Base-by-base conservation (phyloP, 2,888 invertebrate genomes). In the Rhimphoctona megacephalus region DNA sequence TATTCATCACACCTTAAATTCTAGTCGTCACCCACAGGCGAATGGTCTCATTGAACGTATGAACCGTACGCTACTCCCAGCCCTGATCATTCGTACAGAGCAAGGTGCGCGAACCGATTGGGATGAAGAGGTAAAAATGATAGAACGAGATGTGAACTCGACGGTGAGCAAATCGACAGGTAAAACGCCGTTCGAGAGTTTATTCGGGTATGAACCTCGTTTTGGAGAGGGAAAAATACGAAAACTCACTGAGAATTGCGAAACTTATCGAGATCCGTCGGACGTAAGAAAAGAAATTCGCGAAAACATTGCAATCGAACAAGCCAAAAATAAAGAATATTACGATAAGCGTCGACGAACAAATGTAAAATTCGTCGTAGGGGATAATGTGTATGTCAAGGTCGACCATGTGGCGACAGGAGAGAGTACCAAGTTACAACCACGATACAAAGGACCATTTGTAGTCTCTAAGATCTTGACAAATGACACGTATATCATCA, bases 11-110 rank as follows among this genome's bases (percentile, higher is more conserved):
- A 84, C 81, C 4, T 43, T 89, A 22, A 90, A 85, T 72, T 85
- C 88, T 7, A 76, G 82, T 2, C 49, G 87, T 36, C 86, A 88
- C 66, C 88, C 88, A 3, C 89, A 88, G 82, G 88, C 85, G 14
- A 89, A 89, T 57, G 87, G 87, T 3, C 76, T 81, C 6, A 67
- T 85, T 66, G 80, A 90, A 33, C 76, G 89, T 19, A 88, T 89
- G 17, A 88, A 86, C 22, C 80, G 81, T 49, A 85, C 87, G 4
- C 49, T 88, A 22, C 66, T 85, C 7, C 85, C 87, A 52, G 78
- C 78, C 0, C 81, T 86, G 36, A 72, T 70, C 49, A n/a, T n/a
- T n/a, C n/a, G n/a, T n/a, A n/a, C n/a, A n/a, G n/a, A n/a, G n/a
- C n/a, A n/a, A n/a, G n/a, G n/a, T n/a, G n/a, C n/a, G n/a, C n/a